Conservation (phyloP, 2,888 invertebrate species). For the Amphipoea lucens region DNA sequence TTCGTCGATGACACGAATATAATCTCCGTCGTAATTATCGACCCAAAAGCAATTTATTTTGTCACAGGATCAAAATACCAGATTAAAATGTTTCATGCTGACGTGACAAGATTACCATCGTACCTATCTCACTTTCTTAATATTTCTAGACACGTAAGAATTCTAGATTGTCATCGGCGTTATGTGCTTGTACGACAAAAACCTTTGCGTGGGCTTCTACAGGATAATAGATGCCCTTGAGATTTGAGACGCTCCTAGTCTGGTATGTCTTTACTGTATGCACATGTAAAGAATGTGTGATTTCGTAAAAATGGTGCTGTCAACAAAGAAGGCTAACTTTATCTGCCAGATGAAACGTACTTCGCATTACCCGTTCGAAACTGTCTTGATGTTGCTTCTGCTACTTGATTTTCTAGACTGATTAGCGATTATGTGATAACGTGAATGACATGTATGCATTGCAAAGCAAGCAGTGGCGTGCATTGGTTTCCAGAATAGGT, state of each 20-base stretch:
- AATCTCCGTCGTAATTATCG: constrained; percentile 72
- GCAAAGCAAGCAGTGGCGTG: neutral
- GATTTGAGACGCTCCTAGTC: constrained; percentile 58
- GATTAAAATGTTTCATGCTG: constrained; percentile 67
- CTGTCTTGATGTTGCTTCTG: constrained; percentile 5
- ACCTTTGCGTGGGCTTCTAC: constrained; percentile 57
- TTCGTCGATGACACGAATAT: constrained; percentile 70
- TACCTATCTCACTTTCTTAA: constrained; percentile 65
- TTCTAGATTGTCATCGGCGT: constrained; percentile 77
- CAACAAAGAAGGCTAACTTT: constrained; percentile 44
- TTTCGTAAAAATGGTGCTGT: constrained; percentile 50
- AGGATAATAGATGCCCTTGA: constrained; percentile 66
- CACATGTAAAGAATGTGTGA: constrained; percentile 69
- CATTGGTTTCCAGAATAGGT: no score
- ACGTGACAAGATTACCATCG: constrained; percentile 69
- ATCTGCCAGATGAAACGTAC: constrained; percentile 21
- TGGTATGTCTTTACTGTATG: constrained; percentile 70
- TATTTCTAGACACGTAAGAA: constrained; percentile 78
- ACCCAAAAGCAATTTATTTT: constrained; percentile 74
- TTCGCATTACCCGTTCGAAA: neutral
- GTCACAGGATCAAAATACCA: constrained; percentile 64
- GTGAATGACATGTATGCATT: neutral
- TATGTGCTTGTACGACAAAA: constrained; percentile 55
- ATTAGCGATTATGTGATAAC: constrained; percentile 4
- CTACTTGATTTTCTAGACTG: constrained; percentile 10